These are phyloP conservation scores for Geopemphigus sp. DNA, from an alignment of 1,140 invertebrate genomes.

Conservation along the genomic window DNA sequence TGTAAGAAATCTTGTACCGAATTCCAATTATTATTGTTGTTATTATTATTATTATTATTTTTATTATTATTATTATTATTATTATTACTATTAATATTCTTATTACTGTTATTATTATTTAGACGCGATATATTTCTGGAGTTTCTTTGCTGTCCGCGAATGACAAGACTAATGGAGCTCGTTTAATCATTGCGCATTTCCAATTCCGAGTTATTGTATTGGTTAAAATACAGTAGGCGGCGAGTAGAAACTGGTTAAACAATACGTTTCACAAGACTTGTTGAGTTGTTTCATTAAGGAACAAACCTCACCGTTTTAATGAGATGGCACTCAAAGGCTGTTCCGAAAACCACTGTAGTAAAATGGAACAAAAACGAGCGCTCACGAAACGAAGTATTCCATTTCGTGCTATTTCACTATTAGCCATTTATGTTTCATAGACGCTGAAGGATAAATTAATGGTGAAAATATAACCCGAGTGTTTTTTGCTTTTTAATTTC, in stretches of 20 bases:
- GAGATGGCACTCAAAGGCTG: background rate
- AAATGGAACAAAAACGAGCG: background rate
- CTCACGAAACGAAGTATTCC: background rate
- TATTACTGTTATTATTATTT: too few relatives aligned
- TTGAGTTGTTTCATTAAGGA: slow-evolving; percentile 14
- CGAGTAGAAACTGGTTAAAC: background rate
- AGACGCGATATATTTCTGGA: too few relatives aligned
- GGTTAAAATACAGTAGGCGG: background rate
- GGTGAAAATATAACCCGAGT: background rate
- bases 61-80: too few relatives aligned
- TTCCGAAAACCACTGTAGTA: background rate
- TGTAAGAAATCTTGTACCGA: too few relatives aligned
- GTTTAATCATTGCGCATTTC: background rate
- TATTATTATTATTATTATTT: too few relatives aligned
- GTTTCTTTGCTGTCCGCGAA: background rate
- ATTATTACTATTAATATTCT: too few relatives aligned
- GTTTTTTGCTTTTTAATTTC: background rate
- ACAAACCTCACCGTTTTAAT: background rate
- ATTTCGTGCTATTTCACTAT: background rate
- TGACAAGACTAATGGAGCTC: background rate
- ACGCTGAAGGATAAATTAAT: background rate
- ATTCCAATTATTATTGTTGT: too few relatives aligned
- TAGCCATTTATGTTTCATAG: too few relatives aligned
- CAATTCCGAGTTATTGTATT: background rate
- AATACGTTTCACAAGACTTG: slow-evolving; percentile 1